Conservation (phyloP, 1,140 invertebrate species). For the fruit fly (Drosophila melanogaster) region DNA sequence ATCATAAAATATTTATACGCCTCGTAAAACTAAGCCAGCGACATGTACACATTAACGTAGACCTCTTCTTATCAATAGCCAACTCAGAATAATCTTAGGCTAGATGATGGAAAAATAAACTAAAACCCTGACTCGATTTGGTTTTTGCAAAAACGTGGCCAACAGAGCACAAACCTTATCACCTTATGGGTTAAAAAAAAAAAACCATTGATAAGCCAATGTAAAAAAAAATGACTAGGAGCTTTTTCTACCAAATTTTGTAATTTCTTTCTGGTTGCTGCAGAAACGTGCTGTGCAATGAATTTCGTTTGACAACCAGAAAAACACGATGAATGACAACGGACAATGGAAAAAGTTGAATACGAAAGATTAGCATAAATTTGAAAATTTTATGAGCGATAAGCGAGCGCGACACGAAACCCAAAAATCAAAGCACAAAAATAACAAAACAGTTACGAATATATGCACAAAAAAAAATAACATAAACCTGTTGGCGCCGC, state of each 20-base stretch:
- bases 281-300: constrained; percentile 42
- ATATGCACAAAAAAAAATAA: constrained; percentile 8
- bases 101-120: constrained; percentile 13
- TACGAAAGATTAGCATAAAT: constrained; percentile 54
- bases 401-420: constrained; percentile 25
- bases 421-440: constrained; percentile 19
- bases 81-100: constrained; percentile 24
- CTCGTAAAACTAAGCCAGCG: constrained; percentile 6
- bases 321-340: constrained; percentile 62
- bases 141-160: constrained; percentile 36
- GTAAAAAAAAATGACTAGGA: constrained; percentile 13
- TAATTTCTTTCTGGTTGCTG: neutral
- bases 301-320: constrained; percentile 53
- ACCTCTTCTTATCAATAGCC: constrained; percentile 16
- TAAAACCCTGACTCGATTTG: constrained; percentile 28
- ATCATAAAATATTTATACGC: constrained; percentile 23
- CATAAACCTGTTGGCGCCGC: constrained; percentile 65
- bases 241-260: neutral
- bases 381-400: constrained; percentile 63
- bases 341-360: constrained; percentile 32
- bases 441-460: constrained; percentile 13
- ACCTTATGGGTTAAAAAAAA: neutral
- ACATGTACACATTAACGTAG: constrained; percentile 11
- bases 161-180: constrained; percentile 24
- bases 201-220: constrained; percentile 25